phyloP scores from a whole-genome alignment of 2,113 vertebrate species.

The Apteryx owenii region DNA sequence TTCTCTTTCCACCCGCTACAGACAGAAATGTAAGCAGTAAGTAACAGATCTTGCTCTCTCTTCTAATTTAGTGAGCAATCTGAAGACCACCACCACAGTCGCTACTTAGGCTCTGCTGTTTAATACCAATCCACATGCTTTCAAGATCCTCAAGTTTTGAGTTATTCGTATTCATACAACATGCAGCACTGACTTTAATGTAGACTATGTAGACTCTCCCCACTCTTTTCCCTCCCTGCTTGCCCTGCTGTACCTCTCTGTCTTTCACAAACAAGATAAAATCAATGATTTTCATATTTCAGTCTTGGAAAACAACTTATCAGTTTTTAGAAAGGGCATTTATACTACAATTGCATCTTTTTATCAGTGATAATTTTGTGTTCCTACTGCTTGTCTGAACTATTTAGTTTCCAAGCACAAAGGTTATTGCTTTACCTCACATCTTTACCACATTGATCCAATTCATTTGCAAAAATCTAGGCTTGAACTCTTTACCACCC shows the following conservation, averaged over 20 bases:
- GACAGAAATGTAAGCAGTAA: not conserved
- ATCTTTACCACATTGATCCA: not conserved
- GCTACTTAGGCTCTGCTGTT: not conserved
- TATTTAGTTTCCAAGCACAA: not conserved
- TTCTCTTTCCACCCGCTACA: not conserved
- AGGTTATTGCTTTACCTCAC: not conserved
- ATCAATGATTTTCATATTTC: not conserved
- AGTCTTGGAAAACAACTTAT: not conserved
- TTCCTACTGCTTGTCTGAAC: not conserved
- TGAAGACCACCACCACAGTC: not conserved
- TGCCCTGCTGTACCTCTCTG: not conserved
- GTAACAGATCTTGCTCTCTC: not conserved
- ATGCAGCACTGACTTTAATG: not conserved
- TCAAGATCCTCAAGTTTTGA: not conserved
- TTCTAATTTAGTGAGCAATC: not conserved
- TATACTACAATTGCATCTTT: not conserved
- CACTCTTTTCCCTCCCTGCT: not conserved
- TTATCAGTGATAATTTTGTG: not conserved
- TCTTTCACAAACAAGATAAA: not conserved
- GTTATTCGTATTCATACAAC: not conserved
- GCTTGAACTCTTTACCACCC: not conserved
- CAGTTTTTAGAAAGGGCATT: constrained; percentile 11
- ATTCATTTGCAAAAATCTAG: not conserved
- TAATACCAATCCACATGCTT: not conserved
- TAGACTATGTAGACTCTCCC: not conserved